Conservation (phyloP, 1,140 invertebrate species). For the Drosophila equinoxialis region DNA sequence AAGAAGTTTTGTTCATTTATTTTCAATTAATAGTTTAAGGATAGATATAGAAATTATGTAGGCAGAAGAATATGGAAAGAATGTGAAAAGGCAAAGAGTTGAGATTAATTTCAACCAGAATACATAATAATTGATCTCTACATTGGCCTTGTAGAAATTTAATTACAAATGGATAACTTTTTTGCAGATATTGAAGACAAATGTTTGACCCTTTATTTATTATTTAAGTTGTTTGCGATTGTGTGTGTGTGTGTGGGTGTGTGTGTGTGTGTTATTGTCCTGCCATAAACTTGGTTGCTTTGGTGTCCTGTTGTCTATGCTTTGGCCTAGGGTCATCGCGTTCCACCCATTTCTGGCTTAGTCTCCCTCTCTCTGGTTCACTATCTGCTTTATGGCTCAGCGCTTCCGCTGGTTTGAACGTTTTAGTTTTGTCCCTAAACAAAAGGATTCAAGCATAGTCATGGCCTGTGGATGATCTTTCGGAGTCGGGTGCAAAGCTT, state of each 20-base stretch:
- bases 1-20: too few species aligned
- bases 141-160: too few species aligned
- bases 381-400: slow-evolving; percentile 61
- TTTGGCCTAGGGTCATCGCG: background rate
- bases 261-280: background rate
- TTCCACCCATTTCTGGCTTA: background rate
- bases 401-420: slow-evolving; percentile 46
- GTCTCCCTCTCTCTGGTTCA: background rate
- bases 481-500: slow-evolving; percentile 39
- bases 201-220: too few species aligned
- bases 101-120: too few species aligned
- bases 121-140: too few species aligned
- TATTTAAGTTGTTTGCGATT: slow-evolving; percentile 26
- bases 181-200: too few species aligned
- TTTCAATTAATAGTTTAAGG: too few species aligned
- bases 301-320: slow-evolving; percentile 6
- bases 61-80: too few species aligned
- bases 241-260: slow-evolving; percentile 13
- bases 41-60: too few species aligned
- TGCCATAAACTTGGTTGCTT: slow-evolving; percentile 43
- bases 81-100: too few species aligned
- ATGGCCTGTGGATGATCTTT: slow-evolving; percentile 50
- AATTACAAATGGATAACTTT: too few species aligned
- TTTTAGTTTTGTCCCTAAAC: slow-evolving; percentile 36
- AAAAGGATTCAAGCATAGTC: slow-evolving; percentile 47